A percentile compares a stretch with the other conserved stretches of the same genome.
Conservation (phyloP, 2,113 vertebrate species). For the Pangasianodon gigas region DNA sequence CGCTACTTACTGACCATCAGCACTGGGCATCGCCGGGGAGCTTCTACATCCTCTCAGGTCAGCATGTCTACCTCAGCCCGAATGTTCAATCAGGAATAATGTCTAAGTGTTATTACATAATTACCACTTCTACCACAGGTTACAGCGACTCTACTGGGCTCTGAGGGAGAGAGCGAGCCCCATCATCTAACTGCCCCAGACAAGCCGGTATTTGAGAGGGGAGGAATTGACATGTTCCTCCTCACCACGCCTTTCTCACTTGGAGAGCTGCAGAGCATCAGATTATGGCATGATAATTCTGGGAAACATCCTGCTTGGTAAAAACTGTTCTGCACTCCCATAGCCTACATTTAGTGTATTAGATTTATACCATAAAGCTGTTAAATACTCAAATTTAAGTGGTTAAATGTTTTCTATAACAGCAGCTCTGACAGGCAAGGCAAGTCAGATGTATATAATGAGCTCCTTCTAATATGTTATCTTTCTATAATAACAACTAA, state of each 20-base stretch:
- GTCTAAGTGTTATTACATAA: background rate
- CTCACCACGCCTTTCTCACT: slow-evolving; percentile 89
- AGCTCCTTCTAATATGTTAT: background rate
- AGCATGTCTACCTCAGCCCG: slow-evolving; percentile 19
- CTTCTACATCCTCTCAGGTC: slow-evolving; percentile 89
- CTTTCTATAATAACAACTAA: background rate
- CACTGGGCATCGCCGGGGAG: slow-evolving; percentile 86
- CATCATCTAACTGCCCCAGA: slow-evolving; percentile 83
- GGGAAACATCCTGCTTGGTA: slow-evolving; percentile 86
- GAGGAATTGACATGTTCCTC: slow-evolving; percentile 86
- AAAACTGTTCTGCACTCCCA: background rate
- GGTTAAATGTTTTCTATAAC: background rate
- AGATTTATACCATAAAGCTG: background rate
- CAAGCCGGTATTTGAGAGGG: slow-evolving; percentile 84
- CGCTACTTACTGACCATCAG: slow-evolving; percentile 85
- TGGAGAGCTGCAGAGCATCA: slow-evolving; percentile 83
- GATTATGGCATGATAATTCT: slow-evolving; percentile 94
- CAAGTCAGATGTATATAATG: background rate
- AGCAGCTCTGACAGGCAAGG: background rate
- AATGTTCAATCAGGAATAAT: background rate
- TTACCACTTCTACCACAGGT: slow-evolving; percentile 72
- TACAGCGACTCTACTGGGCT: slow-evolving; percentile 83
- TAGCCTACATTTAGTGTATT: background rate
- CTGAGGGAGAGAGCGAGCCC: slow-evolving; percentile 89
- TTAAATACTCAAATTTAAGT: background rate